Evolutionary conservation across 2,797 vertebrate species (phyloP).

Genomic region (Sebastes elongatus): DNA sequence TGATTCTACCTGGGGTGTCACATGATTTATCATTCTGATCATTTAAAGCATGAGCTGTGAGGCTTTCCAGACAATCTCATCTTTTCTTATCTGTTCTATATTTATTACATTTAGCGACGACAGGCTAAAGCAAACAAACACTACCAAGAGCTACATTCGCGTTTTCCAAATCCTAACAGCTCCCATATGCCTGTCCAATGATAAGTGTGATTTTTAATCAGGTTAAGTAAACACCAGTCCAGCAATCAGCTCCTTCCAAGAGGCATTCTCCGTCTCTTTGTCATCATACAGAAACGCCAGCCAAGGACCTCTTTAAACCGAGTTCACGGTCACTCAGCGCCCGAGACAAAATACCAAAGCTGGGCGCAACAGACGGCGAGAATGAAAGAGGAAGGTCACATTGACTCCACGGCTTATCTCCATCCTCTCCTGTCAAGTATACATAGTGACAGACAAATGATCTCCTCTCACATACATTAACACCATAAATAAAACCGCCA

Average conservation of each 20-base stretch:
- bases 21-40: constrained; percentile 20
- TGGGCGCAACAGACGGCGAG: constrained; percentile 1
- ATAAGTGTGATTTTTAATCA: constrained; percentile 40
- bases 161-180: not conserved
- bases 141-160: not conserved
- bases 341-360: constrained; percentile 42
- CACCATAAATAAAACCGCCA: constrained; percentile 62
- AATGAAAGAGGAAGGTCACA: constrained; percentile 58
- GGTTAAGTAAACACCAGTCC: constrained; percentile 37
- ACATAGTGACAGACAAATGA: constrained; percentile 61
- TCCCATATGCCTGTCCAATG: constrained; percentile 5
- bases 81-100: constrained; percentile 2
- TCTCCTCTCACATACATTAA: constrained; percentile 65
- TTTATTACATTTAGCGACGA: constrained; percentile 27
- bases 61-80: not conserved
- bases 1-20: constrained; percentile 12
- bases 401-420: constrained; percentile 64
- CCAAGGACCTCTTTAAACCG: constrained; percentile 40
- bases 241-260: constrained; percentile 8
- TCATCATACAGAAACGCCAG: constrained; percentile 3
- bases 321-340: constrained; percentile 53
- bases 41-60: not conserved
- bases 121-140: constrained; percentile 31
- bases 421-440: constrained; percentile 63
- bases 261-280: constrained; percentile 32